Evolutionary conservation across 2,888 invertebrate species (phyloP), one percentile per base, ranked within the genome.

Genomic region (Xanthia icteritia): DNA sequence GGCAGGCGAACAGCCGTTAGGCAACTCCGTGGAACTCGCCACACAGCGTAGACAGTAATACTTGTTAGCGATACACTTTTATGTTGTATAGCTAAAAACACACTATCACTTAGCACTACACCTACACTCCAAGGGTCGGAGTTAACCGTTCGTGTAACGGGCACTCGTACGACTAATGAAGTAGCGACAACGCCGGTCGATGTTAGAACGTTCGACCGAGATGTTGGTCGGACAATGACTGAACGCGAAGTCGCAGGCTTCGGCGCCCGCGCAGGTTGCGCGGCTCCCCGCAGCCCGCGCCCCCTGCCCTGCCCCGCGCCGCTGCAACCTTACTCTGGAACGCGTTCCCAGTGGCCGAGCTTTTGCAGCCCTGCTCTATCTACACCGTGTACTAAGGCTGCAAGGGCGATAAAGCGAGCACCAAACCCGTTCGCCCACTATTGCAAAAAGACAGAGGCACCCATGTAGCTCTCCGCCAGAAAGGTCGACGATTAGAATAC

Each of bases 91-190:
- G 95, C 96, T 94, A 94, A 93, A 96, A 96, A 95, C 95, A 96
- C 96, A 96, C 96, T 91, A 94, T 95, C 96, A 96, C 96, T 92
- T 89, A 92, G 91, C 96, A 96, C 96, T 94, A 91, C 95, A 96
- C 95, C 93, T 93, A 91, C 91, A 93, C 95, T 95, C 95, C 94
- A 92, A 88, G 90, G 92, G 89, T 92, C 90, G 93, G 94, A 94
- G 94, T 92, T 89, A 91, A 94, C 94, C 94, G 94, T 94, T 94
- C 93, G 92, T 89, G 91, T 93, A 94, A 94, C 94, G 94, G 94
- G 92, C 94, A 94, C 95, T 93, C 93, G 92, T 90, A 92, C 93
- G 93, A 94, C 94, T 92, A 91, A 92, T 91, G 92, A 90, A 91
- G 94, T 94, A 95, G 94, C 96, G 95, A 96, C 94, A 85, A 91